Conservation (phyloP, 2,888 invertebrate genomes). For the Diaphora mendica region DNA sequence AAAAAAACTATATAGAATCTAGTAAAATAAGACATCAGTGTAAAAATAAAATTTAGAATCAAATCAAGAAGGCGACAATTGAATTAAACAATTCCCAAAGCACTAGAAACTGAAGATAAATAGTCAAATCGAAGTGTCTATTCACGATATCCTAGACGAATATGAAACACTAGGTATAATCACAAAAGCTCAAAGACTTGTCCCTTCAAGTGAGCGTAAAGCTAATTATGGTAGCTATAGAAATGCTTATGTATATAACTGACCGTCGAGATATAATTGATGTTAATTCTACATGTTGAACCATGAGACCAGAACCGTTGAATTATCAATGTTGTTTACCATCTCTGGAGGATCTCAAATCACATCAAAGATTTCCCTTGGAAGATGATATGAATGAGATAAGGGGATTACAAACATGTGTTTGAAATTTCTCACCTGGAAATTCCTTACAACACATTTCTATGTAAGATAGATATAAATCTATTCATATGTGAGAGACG, state of each 20-base stretch:
- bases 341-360: neutral
- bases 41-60: neutral
- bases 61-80: neutral
- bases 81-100: neutral
- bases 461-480: neutral
- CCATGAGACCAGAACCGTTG: neutral
- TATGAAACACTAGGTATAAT: neutral
- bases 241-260: neutral
- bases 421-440: neutral
- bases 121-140: neutral
- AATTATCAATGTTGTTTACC: neutral
- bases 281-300: neutral
- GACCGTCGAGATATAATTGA: neutral
- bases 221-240: neutral
- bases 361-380: neutral
- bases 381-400: neutral
- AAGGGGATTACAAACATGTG: neutral
- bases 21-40: neutral
- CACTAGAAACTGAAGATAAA: neutral
- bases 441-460: neutral
- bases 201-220: neutral
- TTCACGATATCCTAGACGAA: neutral
- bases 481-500: neutral
- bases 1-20: no score
- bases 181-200: neutral